These are phyloP conservation scores for Spodoptera littoralis DNA, from an alignment of 2,888 invertebrate species.

Conservation along the genomic window DNA sequence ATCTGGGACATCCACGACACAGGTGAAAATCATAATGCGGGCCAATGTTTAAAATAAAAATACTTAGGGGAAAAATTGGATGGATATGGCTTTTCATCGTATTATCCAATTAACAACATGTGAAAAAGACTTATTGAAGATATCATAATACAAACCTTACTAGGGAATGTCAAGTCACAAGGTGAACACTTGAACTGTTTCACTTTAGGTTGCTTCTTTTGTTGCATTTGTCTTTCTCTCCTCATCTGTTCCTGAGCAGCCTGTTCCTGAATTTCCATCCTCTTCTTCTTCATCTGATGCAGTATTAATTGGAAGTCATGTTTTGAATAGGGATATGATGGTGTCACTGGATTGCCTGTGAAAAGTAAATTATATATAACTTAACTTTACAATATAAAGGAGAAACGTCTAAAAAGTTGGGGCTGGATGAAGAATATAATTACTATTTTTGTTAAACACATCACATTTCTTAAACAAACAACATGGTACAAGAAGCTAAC, in stretches of 20 bases:
- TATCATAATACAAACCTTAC: constrained; percentile 68
- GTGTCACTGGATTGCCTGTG: constrained; percentile 74
- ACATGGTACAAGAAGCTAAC: too few species aligned
- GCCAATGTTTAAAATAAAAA: too few species aligned
- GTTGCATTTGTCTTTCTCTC: constrained; percentile 66
- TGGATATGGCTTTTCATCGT: too few species aligned
- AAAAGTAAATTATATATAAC: constrained; percentile 13
- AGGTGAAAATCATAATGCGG: too few species aligned
- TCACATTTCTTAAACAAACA: too few species aligned
- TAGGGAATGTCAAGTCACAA: constrained; percentile 79
- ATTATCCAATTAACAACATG: too few species aligned
- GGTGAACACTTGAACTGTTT: constrained; percentile 82
- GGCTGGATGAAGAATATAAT: too few species aligned
- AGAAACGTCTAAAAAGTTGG: background rate
- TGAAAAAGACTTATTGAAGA: background rate
- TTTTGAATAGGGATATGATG: constrained; percentile 85
- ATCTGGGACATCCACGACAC: too few species aligned
- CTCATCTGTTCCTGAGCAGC: constrained; percentile 69
- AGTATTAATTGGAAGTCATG: constrained; percentile 84
- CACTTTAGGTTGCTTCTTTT: constrained; percentile 72
- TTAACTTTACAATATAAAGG: background rate
- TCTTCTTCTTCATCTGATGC: constrained; percentile 80
- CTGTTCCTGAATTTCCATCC: constrained; percentile 74
- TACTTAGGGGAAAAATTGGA: too few species aligned
- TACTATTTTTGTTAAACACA: too few species aligned